These are phyloP conservation scores for Chionis minor DNA, from an alignment of 2,113 vertebrate genomes.

Conservation along the genomic window DNA sequence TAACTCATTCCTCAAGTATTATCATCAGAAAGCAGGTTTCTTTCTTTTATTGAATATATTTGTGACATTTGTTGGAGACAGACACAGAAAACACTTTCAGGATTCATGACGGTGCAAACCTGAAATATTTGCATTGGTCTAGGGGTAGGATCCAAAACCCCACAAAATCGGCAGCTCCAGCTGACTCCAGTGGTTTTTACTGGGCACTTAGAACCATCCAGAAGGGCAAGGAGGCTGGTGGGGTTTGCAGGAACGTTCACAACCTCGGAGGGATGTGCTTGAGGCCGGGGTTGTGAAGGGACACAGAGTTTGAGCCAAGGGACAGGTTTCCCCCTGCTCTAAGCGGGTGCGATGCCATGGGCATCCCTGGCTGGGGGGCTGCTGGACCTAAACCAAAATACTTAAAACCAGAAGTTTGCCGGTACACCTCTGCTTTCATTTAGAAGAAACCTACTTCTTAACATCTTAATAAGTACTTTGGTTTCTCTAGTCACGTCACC, in stretches of 20 bases:
- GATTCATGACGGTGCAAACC: not conserved
- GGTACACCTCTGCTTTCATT: not conserved
- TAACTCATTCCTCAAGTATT: not conserved
- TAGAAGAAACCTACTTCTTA: not conserved
- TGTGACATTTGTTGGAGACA: not conserved
- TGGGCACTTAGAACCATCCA: not conserved
- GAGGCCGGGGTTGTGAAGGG: not conserved
- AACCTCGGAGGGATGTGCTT: not conserved
- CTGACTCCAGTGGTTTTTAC: not conserved
- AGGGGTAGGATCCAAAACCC: not conserved
- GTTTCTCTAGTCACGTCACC: not conserved
- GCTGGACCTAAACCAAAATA: not conserved
- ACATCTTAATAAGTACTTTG: not conserved
- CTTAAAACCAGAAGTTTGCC: not conserved
- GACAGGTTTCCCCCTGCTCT: too few relatives aligned
- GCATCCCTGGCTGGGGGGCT: not conserved
- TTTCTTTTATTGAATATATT: not conserved
- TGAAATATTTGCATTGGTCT: not conserved
- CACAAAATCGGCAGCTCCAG: not conserved
- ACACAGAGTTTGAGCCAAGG: not conserved
- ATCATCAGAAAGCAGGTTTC: not conserved
- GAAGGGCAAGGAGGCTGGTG: not conserved
- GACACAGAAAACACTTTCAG: not conserved
- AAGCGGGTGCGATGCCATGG: accelerated
- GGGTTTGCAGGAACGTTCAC: not conserved